These are phyloP conservation scores for Nibea coibor DNA, from an alignment of 2,113 vertebrate genomes.

Conservation along the genomic window DNA sequence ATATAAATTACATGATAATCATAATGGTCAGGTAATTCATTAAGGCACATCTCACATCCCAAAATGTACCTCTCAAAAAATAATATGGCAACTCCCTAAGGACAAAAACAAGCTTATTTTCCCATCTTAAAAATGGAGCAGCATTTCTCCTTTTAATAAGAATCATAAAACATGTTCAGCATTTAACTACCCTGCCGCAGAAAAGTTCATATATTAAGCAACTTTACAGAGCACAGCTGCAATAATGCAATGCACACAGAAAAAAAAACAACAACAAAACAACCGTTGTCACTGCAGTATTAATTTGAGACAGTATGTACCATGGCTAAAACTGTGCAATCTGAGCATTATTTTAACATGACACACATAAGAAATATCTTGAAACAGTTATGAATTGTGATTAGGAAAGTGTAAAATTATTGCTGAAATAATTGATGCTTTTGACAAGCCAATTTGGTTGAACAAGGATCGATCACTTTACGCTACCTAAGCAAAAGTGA, in stretches of 20 bases:
- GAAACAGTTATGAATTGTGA: constrained; percentile 31
- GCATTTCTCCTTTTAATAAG: constrained; percentile 66
- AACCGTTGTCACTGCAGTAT: constrained; percentile 54
- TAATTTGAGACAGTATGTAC: constrained; percentile 50
- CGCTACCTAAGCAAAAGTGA: constrained; percentile 33
- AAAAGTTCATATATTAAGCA: constrained; percentile 69
- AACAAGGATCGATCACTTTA: constrained; percentile 54
- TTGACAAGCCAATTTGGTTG: constrained; percentile 75
- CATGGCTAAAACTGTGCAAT: constrained; percentile 64
- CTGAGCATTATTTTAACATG: constrained; percentile 56
- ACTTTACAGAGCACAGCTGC: constrained; percentile 60
- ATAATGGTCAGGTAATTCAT: constrained; percentile 75
- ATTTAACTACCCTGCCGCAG: constrained; percentile 77
- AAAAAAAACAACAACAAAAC: constrained; percentile 26
- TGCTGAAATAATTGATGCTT: constrained; percentile 64
- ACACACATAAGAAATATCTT: constrained; percentile 36
- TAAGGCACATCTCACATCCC: constrained; percentile 82
- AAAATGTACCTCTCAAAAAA: constrained; percentile 78
- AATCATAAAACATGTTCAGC: constrained; percentile 72
- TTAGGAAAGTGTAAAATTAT: constrained; percentile 50
- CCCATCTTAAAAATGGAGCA: constrained; percentile 71
- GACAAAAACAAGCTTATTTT: constrained; percentile 76
- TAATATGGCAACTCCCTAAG: constrained; percentile 75
- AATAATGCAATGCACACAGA: constrained; percentile 7
- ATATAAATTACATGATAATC: constrained; percentile 84